Percentiles rank a stretch among this genome's conserved stretches.
Conservation (phyloP, 2,888 invertebrate species). For the Ceratothoa steindachneri region DNA sequence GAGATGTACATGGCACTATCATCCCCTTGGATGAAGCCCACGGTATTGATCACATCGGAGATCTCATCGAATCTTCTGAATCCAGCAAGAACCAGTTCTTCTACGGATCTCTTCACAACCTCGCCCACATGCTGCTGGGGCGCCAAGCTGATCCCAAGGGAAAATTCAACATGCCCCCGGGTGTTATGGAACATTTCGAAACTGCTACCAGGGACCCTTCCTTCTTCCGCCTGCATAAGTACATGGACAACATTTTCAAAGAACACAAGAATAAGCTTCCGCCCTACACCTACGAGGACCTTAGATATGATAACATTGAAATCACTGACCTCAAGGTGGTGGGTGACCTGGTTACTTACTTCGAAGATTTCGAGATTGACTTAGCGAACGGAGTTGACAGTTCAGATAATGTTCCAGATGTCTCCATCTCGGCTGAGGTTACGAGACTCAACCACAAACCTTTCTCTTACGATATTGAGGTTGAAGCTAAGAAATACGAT, state of each 20-base stretch:
- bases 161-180: slow-evolving; percentile 49
- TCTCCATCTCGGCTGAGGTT: slow-evolving; percentile 61
- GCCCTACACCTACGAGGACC: slow-evolving; percentile 50
- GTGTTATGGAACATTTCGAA: slow-evolving; percentile 51
- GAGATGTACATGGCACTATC: slow-evolving; percentile 28
- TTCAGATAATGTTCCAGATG: slow-evolving; percentile 50
- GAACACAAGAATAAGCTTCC: slow-evolving; percentile 50
- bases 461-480: slow-evolving; percentile 60
- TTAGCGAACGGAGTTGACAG: slow-evolving; percentile 62
- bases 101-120: slow-evolving; percentile 51
- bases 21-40: slow-evolving; percentile 41
- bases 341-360: slow-evolving; percentile 62
- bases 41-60: slow-evolving; percentile 49
- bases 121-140: slow-evolving; percentile 50
- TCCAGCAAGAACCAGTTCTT: slow-evolving; percentile 48
- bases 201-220: slow-evolving; percentile 51
- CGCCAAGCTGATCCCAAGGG: slow-evolving; percentile 50
- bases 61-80: slow-evolving; percentile 48
- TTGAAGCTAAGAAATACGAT: slow-evolving; percentile 60
- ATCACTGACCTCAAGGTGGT: slow-evolving; percentile 20
- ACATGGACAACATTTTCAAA: slow-evolving; percentile 51
- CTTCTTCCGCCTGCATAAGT: slow-evolving; percentile 51
- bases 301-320: slow-evolving; percentile 43
- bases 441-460: slow-evolving; percentile 66
- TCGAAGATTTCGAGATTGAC: slow-evolving; percentile 65